Base-by-base conservation (phyloP, 2,113 vertebrate genomes). In the Daboia siamensis region DNA sequence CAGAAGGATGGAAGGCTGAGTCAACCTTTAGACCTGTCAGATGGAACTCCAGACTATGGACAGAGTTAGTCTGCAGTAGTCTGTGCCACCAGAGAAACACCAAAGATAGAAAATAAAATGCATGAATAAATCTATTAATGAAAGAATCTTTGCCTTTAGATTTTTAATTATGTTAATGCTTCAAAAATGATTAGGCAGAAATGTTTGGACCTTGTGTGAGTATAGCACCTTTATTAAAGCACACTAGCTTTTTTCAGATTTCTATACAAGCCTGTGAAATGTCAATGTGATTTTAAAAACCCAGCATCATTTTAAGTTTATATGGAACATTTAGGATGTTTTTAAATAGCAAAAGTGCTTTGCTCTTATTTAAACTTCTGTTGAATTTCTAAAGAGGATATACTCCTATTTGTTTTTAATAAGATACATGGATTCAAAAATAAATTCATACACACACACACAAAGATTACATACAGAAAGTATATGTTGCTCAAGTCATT, bases 401-500 rank as follows among this genome's bases (percentile, higher is more conserved):
- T 23, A 12, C 23, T 48, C 23, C 33, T 80, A 80, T 80, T 80
- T 80, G 33, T 21, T 80, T 80, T 80, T 80, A 86, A 52, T 88
- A 88, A 57, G 87, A 87, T 91, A 93, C 94, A 8, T 94, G 64
- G 93, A 93, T 51, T 87, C 21, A 95, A 95, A 96, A 46, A 15
- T 39, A 33, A 80, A 80, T 44, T 7, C 74, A 44, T 21, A 44
- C 74, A 80, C 21, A 80, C 21, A 80, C 69, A 80, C 15, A 80
- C 17, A 44, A 80, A 94, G 90, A 59, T 90, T 94, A 88, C 39
- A 56, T 86, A 87, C 55, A 85, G 93, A 96, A 94, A 90, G 46
- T 57, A 88, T 95, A 61, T 94, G 92, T 91, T 46, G 94, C 93
- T 92, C 93, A 51, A 39, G 1, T 61, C 90, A 93, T 94, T 93